phyloP scores from a whole-genome alignment of 2,888 invertebrate species.

The Caenorhabditis sp. region DNA sequence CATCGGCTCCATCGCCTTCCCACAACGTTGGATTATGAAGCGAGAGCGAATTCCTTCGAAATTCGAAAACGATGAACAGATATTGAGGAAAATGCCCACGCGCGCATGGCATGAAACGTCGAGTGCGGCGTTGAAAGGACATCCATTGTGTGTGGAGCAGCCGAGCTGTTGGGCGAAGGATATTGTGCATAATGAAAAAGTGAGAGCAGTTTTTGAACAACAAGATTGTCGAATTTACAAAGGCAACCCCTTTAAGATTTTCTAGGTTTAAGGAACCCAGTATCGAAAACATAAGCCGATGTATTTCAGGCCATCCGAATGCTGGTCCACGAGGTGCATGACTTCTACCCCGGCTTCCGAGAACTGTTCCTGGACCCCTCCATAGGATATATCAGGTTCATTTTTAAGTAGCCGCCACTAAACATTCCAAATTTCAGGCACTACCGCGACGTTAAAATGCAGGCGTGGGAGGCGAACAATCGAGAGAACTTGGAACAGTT shows the following conservation, averaged over 20 bases:
- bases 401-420: not conserved
- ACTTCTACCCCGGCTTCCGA: constrained; percentile 59
- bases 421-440: constrained; percentile 49
- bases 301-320: constrained; percentile 44
- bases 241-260: too few species aligned
- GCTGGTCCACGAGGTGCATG: constrained; percentile 60
- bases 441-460: constrained; percentile 65
- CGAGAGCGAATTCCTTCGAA: constrained; percentile 52
- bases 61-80: constrained; percentile 54
- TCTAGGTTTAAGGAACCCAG: too few species aligned
- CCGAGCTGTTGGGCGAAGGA: constrained; percentile 62
- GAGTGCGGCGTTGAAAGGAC: constrained; percentile 54
- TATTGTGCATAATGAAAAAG: constrained; percentile 64
- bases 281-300: too few species aligned
- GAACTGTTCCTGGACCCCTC: constrained; percentile 54
- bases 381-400: constrained; percentile 55
- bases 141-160: constrained; percentile 51
- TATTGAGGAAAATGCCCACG: constrained; percentile 56
- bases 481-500: constrained; percentile 34
- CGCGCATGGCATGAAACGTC: constrained; percentile 64
- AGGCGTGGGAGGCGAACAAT: constrained; percentile 60
- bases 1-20: constrained; percentile 59
- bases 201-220: not conserved
- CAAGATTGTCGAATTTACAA: too few species aligned
- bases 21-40: constrained; percentile 68